Conservation (phyloP, 2,888 invertebrate species). For the Mythimna vitellina region DNA sequence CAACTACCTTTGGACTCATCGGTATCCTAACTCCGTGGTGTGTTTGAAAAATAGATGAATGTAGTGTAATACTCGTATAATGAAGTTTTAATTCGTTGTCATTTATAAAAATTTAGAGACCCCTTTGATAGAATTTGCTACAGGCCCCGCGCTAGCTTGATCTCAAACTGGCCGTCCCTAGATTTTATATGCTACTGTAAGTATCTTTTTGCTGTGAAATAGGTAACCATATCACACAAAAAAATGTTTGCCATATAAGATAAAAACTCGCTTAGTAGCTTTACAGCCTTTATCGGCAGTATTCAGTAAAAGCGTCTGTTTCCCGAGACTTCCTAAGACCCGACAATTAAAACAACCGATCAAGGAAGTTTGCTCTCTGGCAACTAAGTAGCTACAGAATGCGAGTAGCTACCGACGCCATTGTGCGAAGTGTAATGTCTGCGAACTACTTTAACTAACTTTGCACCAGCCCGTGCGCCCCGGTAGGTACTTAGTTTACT, state of each 20-base stretch:
- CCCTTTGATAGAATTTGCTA: too few species aligned
- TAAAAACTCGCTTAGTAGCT: not conserved
- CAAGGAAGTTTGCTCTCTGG: conserved; percentile 45
- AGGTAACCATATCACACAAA: not conserved
- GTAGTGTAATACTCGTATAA: too few species aligned
- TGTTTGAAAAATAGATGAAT: too few species aligned
- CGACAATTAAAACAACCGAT: conserved; percentile 45
- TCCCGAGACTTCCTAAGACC: conserved; percentile 6
- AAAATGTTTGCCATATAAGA: not conserved
- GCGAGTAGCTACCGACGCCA: conserved; percentile 25
- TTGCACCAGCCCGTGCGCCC: conserved; percentile 15
- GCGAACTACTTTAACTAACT: conserved; percentile 39
- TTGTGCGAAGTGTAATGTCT: conserved; percentile 39
- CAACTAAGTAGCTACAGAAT: conserved; percentile 26
- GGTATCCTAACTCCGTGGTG: too few species aligned
- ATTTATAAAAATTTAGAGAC: too few species aligned
- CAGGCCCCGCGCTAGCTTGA: too few species aligned
- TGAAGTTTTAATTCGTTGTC: too few species aligned
- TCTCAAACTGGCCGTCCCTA: too few species aligned
- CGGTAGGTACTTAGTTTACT: not conserved
- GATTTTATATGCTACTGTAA: too few species aligned
- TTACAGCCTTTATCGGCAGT: not conserved
- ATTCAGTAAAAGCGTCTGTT: conserved; percentile 15
- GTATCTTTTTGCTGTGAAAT: too few species aligned
- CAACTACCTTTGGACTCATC: too few species aligned